Percentiles rank a stretch among this genome's conserved stretches.
phyloP scores from a whole-genome alignment of 2,888 invertebrate genomes.

The Macrostomum cliftonense region DNA sequence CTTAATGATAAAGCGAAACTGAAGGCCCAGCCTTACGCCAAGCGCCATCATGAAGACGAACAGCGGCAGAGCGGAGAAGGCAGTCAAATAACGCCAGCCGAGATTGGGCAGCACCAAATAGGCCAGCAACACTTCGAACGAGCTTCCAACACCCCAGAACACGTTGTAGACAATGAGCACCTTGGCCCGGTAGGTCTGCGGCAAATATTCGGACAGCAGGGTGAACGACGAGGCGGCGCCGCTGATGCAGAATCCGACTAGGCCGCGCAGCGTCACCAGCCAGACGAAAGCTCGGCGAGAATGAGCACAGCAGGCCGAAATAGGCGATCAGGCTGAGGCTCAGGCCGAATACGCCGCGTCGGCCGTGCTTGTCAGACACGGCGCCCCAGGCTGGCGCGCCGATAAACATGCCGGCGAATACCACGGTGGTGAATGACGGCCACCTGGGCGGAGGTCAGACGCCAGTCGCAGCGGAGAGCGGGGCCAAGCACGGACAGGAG shows the following conservation, averaged over 20 bases:
- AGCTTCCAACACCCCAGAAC: conserved; percentile 27
- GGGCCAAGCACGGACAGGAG: conserved; percentile 33
- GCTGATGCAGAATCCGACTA: conserved; percentile 31
- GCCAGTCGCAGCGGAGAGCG: conserved; percentile 31
- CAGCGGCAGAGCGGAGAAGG: conserved; percentile 26
- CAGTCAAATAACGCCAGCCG: conserved; percentile 32
- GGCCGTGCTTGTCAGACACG: conserved; percentile 27
- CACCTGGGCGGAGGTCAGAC: conserved; percentile 25
- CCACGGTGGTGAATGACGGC: conserved; percentile 29
- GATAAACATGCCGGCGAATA: conserved; percentile 33
- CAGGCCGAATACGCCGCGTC: conserved; percentile 16
- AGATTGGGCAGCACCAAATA: conserved; percentile 22
- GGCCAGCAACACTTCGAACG: conserved; percentile 30
- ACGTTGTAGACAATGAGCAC: conserved; percentile 19
- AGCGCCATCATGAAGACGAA: conserved; percentile 20
- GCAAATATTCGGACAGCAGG: conserved; percentile 30
- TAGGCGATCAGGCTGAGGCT: conserved; percentile 9
- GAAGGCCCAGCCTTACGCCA: too few relatives aligned
- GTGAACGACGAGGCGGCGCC: conserved; percentile 25
- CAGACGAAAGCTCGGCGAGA: conserved; percentile 29
- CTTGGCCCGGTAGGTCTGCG: conserved; percentile 13
- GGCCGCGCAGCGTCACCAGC: conserved; percentile 27
- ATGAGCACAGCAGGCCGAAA: conserved; percentile 16
- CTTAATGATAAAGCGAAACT: too few relatives aligned
- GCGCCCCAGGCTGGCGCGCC: conserved; percentile 30